Conservation (phyloP, 1,140 invertebrate genomes). For the Drosophila lacteicornis region DNA sequence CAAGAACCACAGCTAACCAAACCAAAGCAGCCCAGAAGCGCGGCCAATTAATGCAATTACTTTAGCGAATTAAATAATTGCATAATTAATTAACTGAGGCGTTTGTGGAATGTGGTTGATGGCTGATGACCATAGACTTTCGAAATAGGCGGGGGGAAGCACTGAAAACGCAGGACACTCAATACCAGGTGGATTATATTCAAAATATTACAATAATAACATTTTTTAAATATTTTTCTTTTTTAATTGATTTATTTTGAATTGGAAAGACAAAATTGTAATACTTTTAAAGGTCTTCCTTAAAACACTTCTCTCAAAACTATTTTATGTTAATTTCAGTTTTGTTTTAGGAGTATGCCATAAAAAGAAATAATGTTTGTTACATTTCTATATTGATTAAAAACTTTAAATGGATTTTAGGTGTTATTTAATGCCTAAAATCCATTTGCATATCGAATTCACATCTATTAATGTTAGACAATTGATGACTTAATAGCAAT, state of each 20-base stretch:
- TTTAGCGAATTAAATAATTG: slow-evolving; percentile 61
- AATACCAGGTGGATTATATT: too few species aligned
- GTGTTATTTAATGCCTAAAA: slow-evolving; percentile 2
- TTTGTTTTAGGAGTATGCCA: neutral
- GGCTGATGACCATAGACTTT: slow-evolving; percentile 39
- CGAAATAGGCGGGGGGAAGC: slow-evolving; percentile 5
- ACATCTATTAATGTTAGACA: neutral
- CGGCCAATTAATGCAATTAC: slow-evolving; percentile 59
- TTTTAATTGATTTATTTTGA: neutral
- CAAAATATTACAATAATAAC: neutral
- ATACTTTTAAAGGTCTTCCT: too few species aligned
- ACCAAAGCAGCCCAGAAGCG: slow-evolving; percentile 25
- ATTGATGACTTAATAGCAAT: slow-evolving; percentile 32
- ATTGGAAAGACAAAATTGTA: too few species aligned
- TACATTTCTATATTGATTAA: neutral
- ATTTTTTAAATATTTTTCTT: neutral
- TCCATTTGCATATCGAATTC: slow-evolving; percentile 12
- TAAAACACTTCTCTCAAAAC: too few species aligned
- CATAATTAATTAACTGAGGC: slow-evolving; percentile 57
- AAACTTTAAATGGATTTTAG: neutral
- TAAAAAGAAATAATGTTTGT: neutral
- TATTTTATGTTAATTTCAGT: neutral
- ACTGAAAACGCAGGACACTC: neutral
- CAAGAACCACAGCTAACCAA: slow-evolving; percentile 41
- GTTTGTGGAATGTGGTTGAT: slow-evolving; percentile 48